Evolutionary conservation across 2,113 vertebrate species (phyloP).

Genomic region (Dipodomys spectabilis): DNA sequence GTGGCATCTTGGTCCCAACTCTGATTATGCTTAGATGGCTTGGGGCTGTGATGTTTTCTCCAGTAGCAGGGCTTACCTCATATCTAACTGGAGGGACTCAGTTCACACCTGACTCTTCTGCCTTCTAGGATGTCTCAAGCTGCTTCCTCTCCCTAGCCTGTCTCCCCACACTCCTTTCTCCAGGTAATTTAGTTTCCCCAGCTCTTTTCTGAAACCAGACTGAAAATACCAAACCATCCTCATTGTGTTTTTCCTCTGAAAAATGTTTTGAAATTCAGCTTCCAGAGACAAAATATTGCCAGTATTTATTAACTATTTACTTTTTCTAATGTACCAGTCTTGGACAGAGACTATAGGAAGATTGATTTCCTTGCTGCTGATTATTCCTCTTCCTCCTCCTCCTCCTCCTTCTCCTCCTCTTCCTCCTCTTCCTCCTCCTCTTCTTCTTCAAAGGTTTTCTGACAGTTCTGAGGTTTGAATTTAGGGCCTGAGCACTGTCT

Average conservation of each 20-base stretch:
- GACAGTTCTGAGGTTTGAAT: too few relatives aligned
- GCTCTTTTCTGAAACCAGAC: not conserved
- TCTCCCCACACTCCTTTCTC: too few relatives aligned
- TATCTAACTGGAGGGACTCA: not conserved
- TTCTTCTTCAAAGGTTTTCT: too few relatives aligned
- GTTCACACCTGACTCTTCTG: accelerated
- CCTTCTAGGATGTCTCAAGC: not conserved
- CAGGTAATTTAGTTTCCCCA: not conserved
- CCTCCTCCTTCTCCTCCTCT: too few relatives aligned
- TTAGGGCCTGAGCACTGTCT: too few relatives aligned
- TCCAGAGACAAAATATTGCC: too few relatives aligned
- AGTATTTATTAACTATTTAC: not conserved
- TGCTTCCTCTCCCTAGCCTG: not conserved
- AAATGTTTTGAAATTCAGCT: not conserved
- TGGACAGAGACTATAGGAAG: too few relatives aligned
- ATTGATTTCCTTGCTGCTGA: too few relatives aligned
- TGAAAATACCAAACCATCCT: not conserved
- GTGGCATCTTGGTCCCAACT: too few relatives aligned
- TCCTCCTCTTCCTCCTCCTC: too few relatives aligned
- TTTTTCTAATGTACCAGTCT: not conserved
- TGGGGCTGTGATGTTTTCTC: accelerated
- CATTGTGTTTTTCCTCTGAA: not conserved
- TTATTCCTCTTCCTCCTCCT: too few relatives aligned
- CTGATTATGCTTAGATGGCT: not conserved
- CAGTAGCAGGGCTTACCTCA: not conserved